Evolutionary conservation across 2,113 vertebrate genomes (phyloP), one percentile per base, ranked within the genome.

Genomic region (Arothron firmamentum): DNA sequence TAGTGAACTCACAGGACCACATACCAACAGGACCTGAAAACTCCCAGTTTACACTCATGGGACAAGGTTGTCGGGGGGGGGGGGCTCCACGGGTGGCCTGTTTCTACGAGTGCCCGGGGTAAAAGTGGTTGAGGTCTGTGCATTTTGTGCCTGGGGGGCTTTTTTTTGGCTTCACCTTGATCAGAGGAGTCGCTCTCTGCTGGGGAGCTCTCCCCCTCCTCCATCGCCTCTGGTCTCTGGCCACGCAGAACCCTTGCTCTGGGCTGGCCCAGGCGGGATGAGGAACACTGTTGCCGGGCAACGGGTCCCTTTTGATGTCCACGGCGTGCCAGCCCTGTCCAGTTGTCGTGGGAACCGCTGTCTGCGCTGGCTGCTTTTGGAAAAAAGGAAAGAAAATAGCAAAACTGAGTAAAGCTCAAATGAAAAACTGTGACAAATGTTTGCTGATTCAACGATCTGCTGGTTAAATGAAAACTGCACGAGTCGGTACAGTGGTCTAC

Each of bases 171-270:
- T 68, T 83, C 72, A 91, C 88, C 73, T 66, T 83, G 82, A 58
- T 90, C 89, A n/a, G 90, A 91, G 18, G 89, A 91, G 68, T 83
- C 86, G 15, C 77, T 90, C 28, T 89, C 89, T 17, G 76, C 72
- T 4, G 84, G 88, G 0, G 88, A 83, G 38, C 85, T 88, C 50
- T 90, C 90, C 20, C 81, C 81, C 19, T 87, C 90, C 49, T 82
- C 86, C 47, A 62, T 55, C 4, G 70, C 64, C 20, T 81, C 78
- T 56, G 55, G 78, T 46, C 71, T 80, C 13, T 80, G 84, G 28
- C 62, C 69, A 3, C 53, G 84, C 14, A 73, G 65, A 55, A 47
- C 61, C 65, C 75, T 81, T 11, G 62, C 43, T 62, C 74, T 68
- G 17, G 84, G 42, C 64, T 82, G 82, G 51, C 56, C 82, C 63